Percentiles rank a stretch among this genome's conserved stretches.
These are phyloP conservation scores for Rhadina sibilatrix DNA, from an alignment of 2,113 vertebrate species.

Conservation along the genomic window DNA sequence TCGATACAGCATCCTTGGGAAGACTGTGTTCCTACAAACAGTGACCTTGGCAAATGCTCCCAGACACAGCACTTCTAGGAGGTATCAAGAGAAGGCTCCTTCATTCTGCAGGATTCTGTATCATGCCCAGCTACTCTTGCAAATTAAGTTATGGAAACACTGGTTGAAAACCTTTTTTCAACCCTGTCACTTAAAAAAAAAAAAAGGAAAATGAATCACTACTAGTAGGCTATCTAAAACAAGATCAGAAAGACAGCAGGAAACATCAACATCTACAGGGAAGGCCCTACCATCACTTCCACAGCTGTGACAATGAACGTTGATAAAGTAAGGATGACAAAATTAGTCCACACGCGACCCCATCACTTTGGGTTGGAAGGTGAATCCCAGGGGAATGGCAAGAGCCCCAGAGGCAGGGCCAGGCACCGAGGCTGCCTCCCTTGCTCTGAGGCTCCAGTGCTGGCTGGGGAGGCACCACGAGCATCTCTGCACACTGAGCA, in stretches of 20 bases:
- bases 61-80: neutral
- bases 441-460: neutral
- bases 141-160: neutral
- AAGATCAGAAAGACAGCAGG: neutral
- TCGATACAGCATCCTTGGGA: neutral
- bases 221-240: neutral
- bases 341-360: neutral
- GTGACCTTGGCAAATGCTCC: neutral
- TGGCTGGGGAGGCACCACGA: accelerated
- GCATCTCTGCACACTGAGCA: accelerated
- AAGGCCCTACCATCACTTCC: neutral
- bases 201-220: neutral
- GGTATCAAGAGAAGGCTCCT: neutral
- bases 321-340: neutral
- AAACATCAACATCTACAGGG: neutral
- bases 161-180: neutral
- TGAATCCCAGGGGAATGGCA: accelerated
- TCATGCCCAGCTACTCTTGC: neutral
- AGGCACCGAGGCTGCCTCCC: accelerated
- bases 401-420: neutral
- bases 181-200: neutral
- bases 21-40: accelerated
- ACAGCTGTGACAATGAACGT: neutral
- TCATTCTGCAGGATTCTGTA: neutral
- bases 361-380: neutral